Conservation (phyloP, 2,113 vertebrate genomes). For the Alouatta palliata region DNA sequence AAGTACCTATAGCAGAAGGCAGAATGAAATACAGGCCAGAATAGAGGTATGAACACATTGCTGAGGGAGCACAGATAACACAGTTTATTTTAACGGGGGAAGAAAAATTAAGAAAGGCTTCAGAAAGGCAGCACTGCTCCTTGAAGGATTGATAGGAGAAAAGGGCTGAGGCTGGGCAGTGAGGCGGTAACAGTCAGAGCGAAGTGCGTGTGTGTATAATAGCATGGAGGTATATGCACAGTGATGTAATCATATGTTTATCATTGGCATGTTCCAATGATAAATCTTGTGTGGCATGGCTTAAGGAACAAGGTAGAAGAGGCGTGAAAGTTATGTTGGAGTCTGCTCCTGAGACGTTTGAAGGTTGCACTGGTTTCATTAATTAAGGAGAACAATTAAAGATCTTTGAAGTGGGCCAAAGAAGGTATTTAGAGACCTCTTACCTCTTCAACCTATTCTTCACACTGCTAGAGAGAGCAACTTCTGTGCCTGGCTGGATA, state of each 20-base stretch:
- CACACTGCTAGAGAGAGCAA: background rate
- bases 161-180: background rate
- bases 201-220: background rate
- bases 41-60: slow-evolving; percentile 41
- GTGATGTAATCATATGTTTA: background rate
- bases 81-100: slow-evolving; percentile 61
- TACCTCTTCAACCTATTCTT: too few species aligned
- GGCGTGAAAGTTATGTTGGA: background rate
- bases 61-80: slow-evolving; percentile 31
- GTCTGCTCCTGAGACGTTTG: background rate
- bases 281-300: background rate
- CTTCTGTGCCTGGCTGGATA: background rate
- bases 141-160: slow-evolving; percentile 53
- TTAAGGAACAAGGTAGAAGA: background rate
- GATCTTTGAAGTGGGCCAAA: background rate
- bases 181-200: background rate
- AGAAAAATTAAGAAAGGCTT: slow-evolving; percentile 45
- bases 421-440: background rate
- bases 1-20: slow-evolving; percentile 41
- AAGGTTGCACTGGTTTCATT: slow-evolving; percentile 27
- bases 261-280: background rate
- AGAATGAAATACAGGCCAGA: slow-evolving; percentile 53
- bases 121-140: background rate
- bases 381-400: background rate
- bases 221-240: background rate